phyloP scores from a whole-genome alignment of 1,140 invertebrate genomes.

The Arion vulgaris region DNA sequence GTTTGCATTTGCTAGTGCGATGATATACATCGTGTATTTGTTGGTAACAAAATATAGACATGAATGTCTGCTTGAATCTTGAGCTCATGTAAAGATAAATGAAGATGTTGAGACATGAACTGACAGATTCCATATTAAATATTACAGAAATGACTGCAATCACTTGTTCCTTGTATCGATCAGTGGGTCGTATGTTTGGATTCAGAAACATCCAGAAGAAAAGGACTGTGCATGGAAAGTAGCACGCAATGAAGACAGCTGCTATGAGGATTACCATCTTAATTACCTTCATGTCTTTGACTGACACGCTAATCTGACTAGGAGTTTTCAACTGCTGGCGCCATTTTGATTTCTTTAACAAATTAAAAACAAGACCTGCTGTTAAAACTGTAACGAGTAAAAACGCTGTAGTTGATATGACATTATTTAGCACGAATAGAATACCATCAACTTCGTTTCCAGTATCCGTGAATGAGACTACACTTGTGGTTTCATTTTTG shows the following conservation, averaged over 20 bases:
- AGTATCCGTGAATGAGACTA: neutral
- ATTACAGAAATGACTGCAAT: neutral
- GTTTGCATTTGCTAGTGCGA: too few species aligned
- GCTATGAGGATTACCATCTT: conserved; percentile 21
- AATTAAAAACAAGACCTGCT: neutral
- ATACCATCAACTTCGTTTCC: conserved; percentile 4
- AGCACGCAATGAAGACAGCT: conserved; percentile 3
- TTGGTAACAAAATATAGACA: too few species aligned
- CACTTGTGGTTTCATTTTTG: neutral
- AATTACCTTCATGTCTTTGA: neutral
- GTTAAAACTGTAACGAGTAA: neutral
- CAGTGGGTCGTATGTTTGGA: neutral
- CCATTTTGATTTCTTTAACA: conserved; percentile 19
- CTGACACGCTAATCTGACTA: neutral
- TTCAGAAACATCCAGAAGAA: conserved; percentile 10
- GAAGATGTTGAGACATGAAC: conserved; percentile 1
- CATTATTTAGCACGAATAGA: neutral
- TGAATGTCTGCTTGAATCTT: conserved; percentile 13
- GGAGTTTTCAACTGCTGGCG: neutral
- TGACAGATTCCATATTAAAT: conserved; percentile 24
- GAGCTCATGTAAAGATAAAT: conserved; percentile 16
- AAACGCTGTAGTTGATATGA: neutral
- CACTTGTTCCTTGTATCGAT: neutral
- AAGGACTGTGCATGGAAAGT: conserved; percentile 4
- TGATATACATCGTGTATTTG: too few species aligned